Evolutionary conservation across 2,888 invertebrate genomes (phyloP).

Genomic region (Caenorhabditis drosophilae): DNA sequence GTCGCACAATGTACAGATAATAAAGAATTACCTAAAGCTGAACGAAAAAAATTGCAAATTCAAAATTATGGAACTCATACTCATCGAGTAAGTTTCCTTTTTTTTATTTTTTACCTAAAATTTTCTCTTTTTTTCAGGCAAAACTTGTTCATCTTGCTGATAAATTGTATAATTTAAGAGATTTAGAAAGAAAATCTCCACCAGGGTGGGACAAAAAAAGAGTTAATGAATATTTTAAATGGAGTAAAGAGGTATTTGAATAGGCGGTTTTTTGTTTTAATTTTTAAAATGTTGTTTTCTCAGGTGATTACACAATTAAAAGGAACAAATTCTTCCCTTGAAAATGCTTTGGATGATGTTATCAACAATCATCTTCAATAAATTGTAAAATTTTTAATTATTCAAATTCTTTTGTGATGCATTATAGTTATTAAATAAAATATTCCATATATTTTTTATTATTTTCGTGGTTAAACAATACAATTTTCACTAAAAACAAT

Average conservation of each 20-base stretch:
- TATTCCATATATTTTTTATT: no score
- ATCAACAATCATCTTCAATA: conserved; percentile 50
- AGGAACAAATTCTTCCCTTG: conserved; percentile 63
- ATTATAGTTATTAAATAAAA: conserved; percentile 25
- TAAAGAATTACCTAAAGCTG: conserved; percentile 76
- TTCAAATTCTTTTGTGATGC: neutral
- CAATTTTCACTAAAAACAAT: neutral
- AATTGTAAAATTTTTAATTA: conserved; percentile 13
- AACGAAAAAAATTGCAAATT: conserved; percentile 73
- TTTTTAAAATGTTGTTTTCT: no score
- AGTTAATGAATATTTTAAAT: conserved; percentile 64
- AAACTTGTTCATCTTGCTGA: conserved; percentile 83
- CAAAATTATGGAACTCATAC: conserved; percentile 53
- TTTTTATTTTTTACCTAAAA: neutral
- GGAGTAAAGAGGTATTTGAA: conserved; percentile 51
- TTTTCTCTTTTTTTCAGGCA: conserved; percentile 72
- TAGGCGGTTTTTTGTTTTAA: no score
- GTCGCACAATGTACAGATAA: conserved; percentile 75
- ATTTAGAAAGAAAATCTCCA: conserved; percentile 74
- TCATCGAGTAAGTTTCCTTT: conserved; percentile 40
- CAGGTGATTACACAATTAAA: conserved; percentile 33
- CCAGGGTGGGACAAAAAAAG: conserved; percentile 60
- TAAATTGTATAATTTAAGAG: conserved; percentile 82
- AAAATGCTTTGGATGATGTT: conserved; percentile 59
- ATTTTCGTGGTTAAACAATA: neutral